Percentiles rank a stretch among this genome's conserved stretches.
Conservation (phyloP, 2,888 invertebrate species). For the Acronicta aceris region DNA sequence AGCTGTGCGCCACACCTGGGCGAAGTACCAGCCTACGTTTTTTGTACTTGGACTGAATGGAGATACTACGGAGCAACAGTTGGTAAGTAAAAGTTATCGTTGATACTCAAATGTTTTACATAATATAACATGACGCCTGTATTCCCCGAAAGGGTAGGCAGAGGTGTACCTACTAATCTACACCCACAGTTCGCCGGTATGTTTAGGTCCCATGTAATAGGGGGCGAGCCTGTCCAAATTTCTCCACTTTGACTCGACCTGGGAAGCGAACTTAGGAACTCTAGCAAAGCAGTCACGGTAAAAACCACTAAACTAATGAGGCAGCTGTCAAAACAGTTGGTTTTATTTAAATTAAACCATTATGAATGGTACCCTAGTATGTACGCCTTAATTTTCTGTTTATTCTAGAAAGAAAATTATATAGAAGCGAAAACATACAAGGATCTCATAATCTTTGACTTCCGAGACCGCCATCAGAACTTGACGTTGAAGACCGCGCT, state of each 20-base stretch:
- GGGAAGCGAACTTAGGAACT: too few relatives aligned
- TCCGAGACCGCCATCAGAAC: constrained; percentile 91
- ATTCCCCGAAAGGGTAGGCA: too few relatives aligned
- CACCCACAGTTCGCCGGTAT: too few relatives aligned
- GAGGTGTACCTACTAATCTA: too few relatives aligned
- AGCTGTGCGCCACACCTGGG: constrained; percentile 90
- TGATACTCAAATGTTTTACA: neutral
- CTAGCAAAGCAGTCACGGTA: too few relatives aligned
- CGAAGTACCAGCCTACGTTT: constrained; percentile 81
- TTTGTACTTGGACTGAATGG: constrained; percentile 88
- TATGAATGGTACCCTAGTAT: too few relatives aligned
- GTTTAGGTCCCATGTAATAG: too few relatives aligned
- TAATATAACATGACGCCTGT: neutral
- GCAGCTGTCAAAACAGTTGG: too few relatives aligned
- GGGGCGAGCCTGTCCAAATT: too few relatives aligned
- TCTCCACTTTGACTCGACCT: too few relatives aligned
- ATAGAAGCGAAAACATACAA: constrained; percentile 84
- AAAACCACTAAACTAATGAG: too few relatives aligned
- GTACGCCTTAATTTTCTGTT: neutral
- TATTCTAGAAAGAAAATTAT: constrained; percentile 69
- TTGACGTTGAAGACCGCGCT: constrained; percentile 91
- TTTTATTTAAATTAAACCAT: too few relatives aligned
- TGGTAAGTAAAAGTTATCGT: constrained; percentile 60
- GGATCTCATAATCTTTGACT: constrained; percentile 90
- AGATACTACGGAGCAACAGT: constrained; percentile 59